Evolutionary conservation across 1,140 invertebrate species (phyloP), one percentile per base, ranked within the genome.

Genomic region (Danaus plexippus): DNA sequence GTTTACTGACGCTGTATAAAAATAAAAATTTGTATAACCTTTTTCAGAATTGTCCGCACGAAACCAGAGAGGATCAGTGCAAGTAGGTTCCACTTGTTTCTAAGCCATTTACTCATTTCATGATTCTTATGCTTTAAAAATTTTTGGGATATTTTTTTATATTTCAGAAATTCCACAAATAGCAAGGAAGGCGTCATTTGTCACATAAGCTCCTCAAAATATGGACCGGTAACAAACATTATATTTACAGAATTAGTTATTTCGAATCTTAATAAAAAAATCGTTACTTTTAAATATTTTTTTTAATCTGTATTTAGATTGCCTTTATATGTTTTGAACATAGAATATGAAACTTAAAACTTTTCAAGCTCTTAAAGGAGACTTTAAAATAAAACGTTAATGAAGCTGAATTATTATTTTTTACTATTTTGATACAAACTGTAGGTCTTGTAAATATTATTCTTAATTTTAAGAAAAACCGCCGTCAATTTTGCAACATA

Each of bases 131-230:
- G 47, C 42, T 9, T 22, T 22, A 15, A 48, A 9, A 47, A 13
- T 9, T 15, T 47, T n/a, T 41, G 1, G 15, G 13, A 1, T 12
- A 48, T 47, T 22, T 22, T 59, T 54, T 54, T 4, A 59, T 32
- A 32, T 69, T 61, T 45, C 65, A 80, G 77, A 47, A 74, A 78
- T 42, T 66, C 67, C 1, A 65, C 53, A 18, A 11, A 52, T 42
- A 54, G 53, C 10, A 10, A 42, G 9, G 57, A 73, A 5, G 66
- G 73, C 8, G 57, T 65, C 11, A 66, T 68, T 22, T 85, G 82
- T 49, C 80, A 84, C 64, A 80, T 85, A 11, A 82, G 79, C 52
- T 68, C 77, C 9, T 79, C 79, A 11, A 79, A 77, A 53, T 75
- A 59, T 42, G 63, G 74, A 58, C 76, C 80, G 47, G 82, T 83